Percentiles rank a stretch among this genome's conserved stretches.
phyloP scores from a whole-genome alignment of 2,113 vertebrate species.

The Etheostoma spectabile region DNA sequence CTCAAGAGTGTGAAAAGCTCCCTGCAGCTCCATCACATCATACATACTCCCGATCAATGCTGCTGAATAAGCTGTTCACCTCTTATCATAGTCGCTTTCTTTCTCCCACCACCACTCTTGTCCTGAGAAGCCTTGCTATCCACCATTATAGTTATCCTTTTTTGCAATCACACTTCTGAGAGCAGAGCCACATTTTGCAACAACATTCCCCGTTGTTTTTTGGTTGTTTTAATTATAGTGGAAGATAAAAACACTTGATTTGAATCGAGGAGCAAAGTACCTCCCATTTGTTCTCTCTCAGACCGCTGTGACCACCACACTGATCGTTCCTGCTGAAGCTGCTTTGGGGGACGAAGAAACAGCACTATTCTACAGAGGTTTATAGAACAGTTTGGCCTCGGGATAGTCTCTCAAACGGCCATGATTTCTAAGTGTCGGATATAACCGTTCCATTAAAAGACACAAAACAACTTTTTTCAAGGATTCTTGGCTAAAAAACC shows the following conservation, averaged over 20 bases:
- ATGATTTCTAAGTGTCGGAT: background rate
- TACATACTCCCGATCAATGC: slow-evolving; percentile 60
- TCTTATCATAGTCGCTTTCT: slow-evolving; percentile 8
- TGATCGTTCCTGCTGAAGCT: background rate
- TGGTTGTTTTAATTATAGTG: slow-evolving; percentile 23
- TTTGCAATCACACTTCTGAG: slow-evolving; percentile 12
- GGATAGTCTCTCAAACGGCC: slow-evolving; percentile 3
- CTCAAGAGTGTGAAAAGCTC: slow-evolving; percentile 27
- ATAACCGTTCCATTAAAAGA: background rate
- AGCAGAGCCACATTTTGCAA: slow-evolving; percentile 33
- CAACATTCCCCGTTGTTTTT: background rate
- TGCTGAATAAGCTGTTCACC: slow-evolving; percentile 51
- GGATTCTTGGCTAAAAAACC: slow-evolving; percentile 15
- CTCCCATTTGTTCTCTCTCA: slow-evolving; percentile 16
- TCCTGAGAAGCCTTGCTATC: background rate
- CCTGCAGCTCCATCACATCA: slow-evolving; percentile 35
- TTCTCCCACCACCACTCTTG: slow-evolving; percentile 9
- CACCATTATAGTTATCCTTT: slow-evolving; percentile 1
- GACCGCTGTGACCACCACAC: background rate
- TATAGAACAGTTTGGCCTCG: background rate
- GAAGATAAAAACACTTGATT: slow-evolving; percentile 29
- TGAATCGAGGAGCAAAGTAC: slow-evolving; percentile 24
- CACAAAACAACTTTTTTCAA: background rate
- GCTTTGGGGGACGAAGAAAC: slow-evolving; percentile 19
- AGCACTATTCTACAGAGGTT: background rate